Conservation (phyloP, 2,797 vertebrate species). For the Todus mexicanus region DNA sequence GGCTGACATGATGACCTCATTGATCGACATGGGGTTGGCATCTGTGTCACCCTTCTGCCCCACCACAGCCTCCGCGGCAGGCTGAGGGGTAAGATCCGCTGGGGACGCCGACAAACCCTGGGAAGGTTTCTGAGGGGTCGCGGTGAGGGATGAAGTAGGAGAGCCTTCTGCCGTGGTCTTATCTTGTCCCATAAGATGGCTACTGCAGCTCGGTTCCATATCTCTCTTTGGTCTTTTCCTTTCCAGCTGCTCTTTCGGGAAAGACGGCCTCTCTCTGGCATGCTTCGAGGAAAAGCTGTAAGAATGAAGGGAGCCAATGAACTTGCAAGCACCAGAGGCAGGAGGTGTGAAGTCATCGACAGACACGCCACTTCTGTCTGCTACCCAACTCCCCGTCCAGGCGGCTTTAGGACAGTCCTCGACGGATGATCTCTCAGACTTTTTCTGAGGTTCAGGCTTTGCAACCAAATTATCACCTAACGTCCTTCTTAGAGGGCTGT, state of each 20-base stretch:
- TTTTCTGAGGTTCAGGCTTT: not conserved
- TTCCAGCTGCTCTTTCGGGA: slow-evolving; percentile 74
- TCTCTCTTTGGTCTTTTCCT: slow-evolving; percentile 75
- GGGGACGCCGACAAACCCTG: slow-evolving; percentile 72
- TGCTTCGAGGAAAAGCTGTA: slow-evolving; percentile 82
- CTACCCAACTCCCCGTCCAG: not conserved
- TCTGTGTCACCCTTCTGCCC: slow-evolving; percentile 68
- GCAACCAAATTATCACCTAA: slow-evolving; percentile 21
- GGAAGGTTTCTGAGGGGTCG: slow-evolving; percentile 70
- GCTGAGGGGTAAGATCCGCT: slow-evolving; percentile 72
- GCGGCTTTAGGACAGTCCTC: not conserved
- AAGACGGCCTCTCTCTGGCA: slow-evolving; percentile 65
- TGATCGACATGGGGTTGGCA: slow-evolving; percentile 79
- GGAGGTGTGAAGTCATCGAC: slow-evolving; percentile 75
- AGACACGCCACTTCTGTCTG: slow-evolving; percentile 68
- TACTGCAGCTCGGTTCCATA: slow-evolving; percentile 64
- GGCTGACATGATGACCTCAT: slow-evolving; percentile 77
- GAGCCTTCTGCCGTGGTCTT: slow-evolving; percentile 34
- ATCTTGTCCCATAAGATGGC: slow-evolving; percentile 27
- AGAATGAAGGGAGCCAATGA: slow-evolving; percentile 81
- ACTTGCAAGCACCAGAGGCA: slow-evolving; percentile 75
- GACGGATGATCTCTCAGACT: not conserved
- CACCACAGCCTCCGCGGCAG: slow-evolving; percentile 68
- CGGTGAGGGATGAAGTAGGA: slow-evolving; percentile 65
- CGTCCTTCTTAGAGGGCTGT: slow-evolving; percentile 35